Base-by-base conservation (phyloP, 2,113 vertebrate species). In the Nibea coibor region DNA sequence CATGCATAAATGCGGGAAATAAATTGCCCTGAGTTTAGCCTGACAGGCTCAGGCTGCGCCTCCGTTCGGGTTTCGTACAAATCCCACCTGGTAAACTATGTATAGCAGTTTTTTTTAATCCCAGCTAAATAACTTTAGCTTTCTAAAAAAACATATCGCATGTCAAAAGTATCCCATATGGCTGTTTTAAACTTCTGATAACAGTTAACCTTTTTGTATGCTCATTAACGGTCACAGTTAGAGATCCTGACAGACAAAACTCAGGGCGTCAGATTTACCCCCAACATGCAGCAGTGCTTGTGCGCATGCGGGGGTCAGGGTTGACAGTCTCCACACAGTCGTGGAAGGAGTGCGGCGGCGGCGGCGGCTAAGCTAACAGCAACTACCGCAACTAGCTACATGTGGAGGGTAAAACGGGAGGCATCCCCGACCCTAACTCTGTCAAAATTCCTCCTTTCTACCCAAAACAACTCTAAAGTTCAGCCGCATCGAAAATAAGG, bases 381-480 rank as follows among this genome's bases (percentile, higher is more conserved):
- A 79, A 87, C 84, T 85, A 86, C 85, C 82, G 88, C 77, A 92
- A 88, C 89, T 84, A 93, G 91, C 93, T 95, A 95, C 95, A 96
- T 96, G 95, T 96, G 95, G 95, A 94, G 95, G 92, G 91, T 94
- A 89, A 92, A 91, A 92, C 93, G 93, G 92, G 94, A 94, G 91
- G 67, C 88, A 91, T 93, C 87, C 94, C 86, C 76, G 85, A 92
- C 92, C 88, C 93, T 65, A 92, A 94, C 82, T 95, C 91, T 91
- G 81, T 90, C 87, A 83, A 78, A 89, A 89, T 89, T 63, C 69
- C 80, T 81, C 72, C 42, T 35, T 91, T 69, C 66, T 80, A 88
- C 76, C 78, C 68, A 14, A 80, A 89, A 89, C 85, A 87, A 89
- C 90, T 75, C 57, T 17, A 62, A 92, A 90, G 91, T 84, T 88